Evolutionary conservation across 2,113 vertebrate genomes (phyloP).

Genomic region (Riparia riparia): DNA sequence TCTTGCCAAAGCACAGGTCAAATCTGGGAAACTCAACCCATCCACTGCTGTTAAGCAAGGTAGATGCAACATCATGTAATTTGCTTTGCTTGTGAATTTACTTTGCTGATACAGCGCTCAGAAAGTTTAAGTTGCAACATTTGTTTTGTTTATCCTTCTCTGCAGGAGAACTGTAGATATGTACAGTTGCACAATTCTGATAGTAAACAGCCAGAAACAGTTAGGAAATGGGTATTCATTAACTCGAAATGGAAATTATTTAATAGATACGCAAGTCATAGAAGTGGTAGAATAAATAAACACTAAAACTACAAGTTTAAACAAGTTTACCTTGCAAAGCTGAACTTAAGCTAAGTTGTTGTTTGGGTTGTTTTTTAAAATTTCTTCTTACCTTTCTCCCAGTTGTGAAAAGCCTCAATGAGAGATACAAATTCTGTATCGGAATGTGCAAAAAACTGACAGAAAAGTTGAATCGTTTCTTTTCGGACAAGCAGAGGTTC

Average conservation of each 20-base stretch:
- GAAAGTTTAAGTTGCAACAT: neutral
- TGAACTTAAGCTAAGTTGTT: neutral
- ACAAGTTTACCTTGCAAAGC: neutral
- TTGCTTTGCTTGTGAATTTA: neutral
- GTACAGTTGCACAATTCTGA: neutral
- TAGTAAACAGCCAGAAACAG: neutral
- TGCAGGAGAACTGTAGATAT: neutral
- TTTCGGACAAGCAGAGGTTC: constrained; percentile 96
- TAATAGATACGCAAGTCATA: neutral
- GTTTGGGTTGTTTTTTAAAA: neutral
- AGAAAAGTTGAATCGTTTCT: constrained; percentile 92
- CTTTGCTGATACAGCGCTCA: neutral
- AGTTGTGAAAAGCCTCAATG: constrained; percentile 96
- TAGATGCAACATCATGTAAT: constrained; percentile 10
- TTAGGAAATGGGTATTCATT: neutral
- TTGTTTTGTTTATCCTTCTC: neutral
- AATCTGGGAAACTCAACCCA: constrained; percentile 92
- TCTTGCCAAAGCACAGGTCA: constrained; percentile 95
- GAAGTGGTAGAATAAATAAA: neutral
- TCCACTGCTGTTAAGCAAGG: constrained; percentile 96
- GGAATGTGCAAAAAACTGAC: constrained; percentile 91
- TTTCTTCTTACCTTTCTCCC: constrained; percentile 7
- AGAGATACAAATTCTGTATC: constrained; percentile 95
- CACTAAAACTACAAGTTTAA: neutral
- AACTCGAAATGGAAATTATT: neutral